Evolutionary conservation across 37 sponge, comb jelly and placozoan species (phyloP).

Genomic region (Oopsacas minuta): DNA sequence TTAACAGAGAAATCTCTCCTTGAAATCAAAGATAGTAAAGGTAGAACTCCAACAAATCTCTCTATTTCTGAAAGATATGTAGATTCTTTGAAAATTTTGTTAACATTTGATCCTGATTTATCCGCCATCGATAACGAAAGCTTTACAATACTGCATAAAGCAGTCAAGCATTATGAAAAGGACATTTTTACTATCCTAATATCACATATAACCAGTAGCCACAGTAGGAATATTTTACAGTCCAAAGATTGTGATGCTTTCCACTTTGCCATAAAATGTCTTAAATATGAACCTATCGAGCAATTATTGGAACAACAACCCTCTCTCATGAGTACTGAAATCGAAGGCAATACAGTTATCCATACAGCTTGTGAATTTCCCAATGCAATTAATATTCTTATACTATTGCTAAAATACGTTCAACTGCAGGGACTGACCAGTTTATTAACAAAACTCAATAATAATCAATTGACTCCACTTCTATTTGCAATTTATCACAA

Average conservation of each 20-base stretch:
- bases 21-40: neutral
- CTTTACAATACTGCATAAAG: neutral
- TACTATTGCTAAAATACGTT: neutral
- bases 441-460: neutral
- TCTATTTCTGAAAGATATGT: neutral
- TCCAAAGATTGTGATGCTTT: neutral
- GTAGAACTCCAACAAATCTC: neutral
- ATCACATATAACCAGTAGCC: neutral
- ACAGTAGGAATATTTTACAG: neutral
- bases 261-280: neutral
- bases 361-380: neutral
- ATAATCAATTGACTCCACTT: neutral
- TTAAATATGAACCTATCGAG: neutral
- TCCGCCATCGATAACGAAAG: neutral
- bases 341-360: neutral
- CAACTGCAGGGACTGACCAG: neutral
- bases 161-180: neutral
- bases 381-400: neutral
- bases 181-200: neutral
- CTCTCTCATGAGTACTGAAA: neutral
- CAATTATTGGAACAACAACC: neutral
- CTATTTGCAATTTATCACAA: neutral
- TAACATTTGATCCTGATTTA: neutral
- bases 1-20: neutral
- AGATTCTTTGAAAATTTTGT: neutral